These are phyloP conservation scores for Armadillidium nasatum DNA, from an alignment of 1,140 invertebrate species.

Conservation along the genomic window DNA sequence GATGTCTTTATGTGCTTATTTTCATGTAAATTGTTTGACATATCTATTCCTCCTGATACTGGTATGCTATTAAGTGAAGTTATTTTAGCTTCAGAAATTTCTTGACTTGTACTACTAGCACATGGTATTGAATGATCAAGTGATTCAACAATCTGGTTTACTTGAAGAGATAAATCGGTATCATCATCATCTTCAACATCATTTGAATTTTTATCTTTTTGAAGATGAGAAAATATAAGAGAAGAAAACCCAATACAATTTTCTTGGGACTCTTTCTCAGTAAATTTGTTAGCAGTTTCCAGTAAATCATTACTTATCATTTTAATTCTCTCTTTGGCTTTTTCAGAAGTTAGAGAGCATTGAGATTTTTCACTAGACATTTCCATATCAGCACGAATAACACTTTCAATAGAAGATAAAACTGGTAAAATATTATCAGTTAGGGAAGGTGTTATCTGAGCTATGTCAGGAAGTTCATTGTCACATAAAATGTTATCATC, in stretches of 20 bases:
- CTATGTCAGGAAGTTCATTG: constrained; percentile 37
- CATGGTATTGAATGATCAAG: not conserved
- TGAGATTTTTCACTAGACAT: not conserved
- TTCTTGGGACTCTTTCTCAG: not conserved
- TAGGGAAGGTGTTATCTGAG: constrained; percentile 37
- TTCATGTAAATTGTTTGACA: no score
- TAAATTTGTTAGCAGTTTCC: not conserved
- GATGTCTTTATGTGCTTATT: no score
- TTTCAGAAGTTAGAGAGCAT: constrained; percentile 7
- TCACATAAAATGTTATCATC: constrained; percentile 24
- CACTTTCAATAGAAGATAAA: constrained; percentile 31
- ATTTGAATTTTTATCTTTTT: not conserved
- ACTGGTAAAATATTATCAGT: constrained; percentile 39
- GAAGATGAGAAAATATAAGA: not conserved
- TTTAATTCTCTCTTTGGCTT: constrained; percentile 18
- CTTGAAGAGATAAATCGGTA: not conserved
- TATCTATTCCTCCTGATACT: no score
- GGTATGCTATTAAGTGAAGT: no score
- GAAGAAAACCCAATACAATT: not conserved
- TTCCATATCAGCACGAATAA: constrained; percentile 29
- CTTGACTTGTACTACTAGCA: no score
- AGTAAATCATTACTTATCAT: constrained; percentile 5
- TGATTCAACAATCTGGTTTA: constrained; percentile 13
- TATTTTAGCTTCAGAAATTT: no score
- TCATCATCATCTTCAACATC: not conserved